Conservation (phyloP, 2,113 vertebrate species). For the Forbesichthys papilliferus region DNA sequence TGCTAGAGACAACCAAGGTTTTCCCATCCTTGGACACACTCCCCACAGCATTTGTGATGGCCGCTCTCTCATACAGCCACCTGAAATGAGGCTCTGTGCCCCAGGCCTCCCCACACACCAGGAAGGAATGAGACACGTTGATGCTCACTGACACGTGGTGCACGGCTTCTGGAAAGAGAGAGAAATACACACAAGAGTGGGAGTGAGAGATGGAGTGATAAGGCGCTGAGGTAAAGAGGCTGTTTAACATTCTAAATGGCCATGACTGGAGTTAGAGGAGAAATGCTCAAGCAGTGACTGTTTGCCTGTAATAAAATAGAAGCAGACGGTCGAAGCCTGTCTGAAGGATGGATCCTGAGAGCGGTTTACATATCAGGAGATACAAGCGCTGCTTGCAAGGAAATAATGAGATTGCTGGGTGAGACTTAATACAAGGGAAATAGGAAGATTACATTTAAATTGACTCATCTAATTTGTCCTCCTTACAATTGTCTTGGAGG, state of each 20-base stretch:
- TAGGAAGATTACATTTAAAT: no score
- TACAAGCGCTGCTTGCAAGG: constrained; percentile 49
- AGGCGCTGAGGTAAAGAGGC: background rate
- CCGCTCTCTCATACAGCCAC: constrained; percentile 69
- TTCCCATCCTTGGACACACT: constrained; percentile 64
- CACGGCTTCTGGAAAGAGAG: constrained; percentile 61
- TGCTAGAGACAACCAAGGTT: constrained; percentile 52
- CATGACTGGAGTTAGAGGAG: background rate
- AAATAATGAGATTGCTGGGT: constrained; percentile 53
- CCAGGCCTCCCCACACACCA: constrained; percentile 76
- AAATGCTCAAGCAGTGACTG: constrained; percentile 26
- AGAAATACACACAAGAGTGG: background rate
- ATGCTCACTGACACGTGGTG: constrained; percentile 76
- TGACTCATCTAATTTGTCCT: no score
- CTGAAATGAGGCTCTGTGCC: constrained; percentile 74
- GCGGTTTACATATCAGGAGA: constrained; percentile 57
- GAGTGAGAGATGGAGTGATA: background rate
- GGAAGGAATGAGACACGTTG: constrained; percentile 70
- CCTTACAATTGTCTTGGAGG: no score
- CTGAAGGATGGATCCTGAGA: constrained; percentile 56
- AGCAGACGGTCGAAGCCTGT: constrained; percentile 28
- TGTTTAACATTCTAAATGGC: background rate
- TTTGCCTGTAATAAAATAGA: constrained; percentile 36
- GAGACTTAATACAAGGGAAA: constrained; percentile 40
- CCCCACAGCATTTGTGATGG: constrained; percentile 57